phyloP scores from a whole-genome alignment of 2,888 invertebrate species.

The Dynastes maya region DNA sequence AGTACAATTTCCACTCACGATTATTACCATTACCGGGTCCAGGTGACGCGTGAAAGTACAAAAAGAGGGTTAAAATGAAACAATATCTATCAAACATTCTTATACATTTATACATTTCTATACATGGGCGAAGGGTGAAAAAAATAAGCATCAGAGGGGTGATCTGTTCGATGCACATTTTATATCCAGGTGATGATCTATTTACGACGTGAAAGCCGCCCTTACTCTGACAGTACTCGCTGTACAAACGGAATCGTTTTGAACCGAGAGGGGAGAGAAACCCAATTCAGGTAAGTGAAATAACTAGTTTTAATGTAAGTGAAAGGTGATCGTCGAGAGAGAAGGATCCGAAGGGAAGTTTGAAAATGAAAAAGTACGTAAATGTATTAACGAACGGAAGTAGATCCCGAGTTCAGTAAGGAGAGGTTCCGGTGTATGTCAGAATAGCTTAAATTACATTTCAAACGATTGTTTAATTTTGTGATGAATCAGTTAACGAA shows the following conservation, averaged over 20 bases:
- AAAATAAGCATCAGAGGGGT: constrained; percentile 48
- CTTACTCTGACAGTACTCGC: constrained; percentile 48
- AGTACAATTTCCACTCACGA: constrained; percentile 19
- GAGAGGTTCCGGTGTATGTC: constrained; percentile 20
- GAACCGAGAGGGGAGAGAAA: constrained; percentile 16
- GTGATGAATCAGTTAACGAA: constrained; percentile 18
- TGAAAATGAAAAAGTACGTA: constrained; percentile 44
- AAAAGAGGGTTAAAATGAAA: constrained; percentile 50
- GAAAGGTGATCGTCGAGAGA: constrained; percentile 46
- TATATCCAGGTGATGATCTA: constrained; percentile 54
- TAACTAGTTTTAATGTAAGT: constrained; percentile 52
- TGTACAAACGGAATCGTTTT: constrained; percentile 47
- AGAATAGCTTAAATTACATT: constrained; percentile 36
- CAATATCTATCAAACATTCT: constrained; percentile 50
- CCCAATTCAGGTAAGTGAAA: constrained; percentile 52
- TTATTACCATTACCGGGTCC: constrained; percentile 22
- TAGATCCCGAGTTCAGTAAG: constrained; percentile 20
- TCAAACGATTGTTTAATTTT: constrained; percentile 21
- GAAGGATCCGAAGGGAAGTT: constrained; percentile 45
- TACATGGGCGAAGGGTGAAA: constrained; percentile 33
- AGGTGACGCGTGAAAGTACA: constrained; percentile 43
- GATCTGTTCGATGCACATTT: constrained; percentile 51
- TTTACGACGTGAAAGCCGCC: constrained; percentile 48
- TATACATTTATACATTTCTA: constrained; percentile 43
- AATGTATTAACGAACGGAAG: constrained; percentile 45